Conservation (phyloP, 2,797 vertebrate genomes). For the Danio tinwini region DNA sequence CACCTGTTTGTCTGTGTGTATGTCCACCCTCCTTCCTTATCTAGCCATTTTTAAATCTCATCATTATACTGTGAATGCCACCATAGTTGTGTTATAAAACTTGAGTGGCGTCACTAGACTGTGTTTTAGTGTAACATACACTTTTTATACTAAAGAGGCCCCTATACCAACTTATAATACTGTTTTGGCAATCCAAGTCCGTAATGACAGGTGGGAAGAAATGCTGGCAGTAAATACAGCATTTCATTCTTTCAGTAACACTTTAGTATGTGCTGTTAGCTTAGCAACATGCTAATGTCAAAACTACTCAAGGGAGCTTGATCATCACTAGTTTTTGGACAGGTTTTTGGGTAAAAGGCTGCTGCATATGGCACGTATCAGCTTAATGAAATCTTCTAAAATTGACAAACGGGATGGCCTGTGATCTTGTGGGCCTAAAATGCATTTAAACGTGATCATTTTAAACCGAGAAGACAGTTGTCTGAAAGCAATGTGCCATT, state of each 20-base stretch:
- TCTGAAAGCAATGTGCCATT: not conserved
- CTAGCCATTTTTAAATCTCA: slow-evolving; percentile 7
- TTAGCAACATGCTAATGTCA: not conserved
- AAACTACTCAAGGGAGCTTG: not conserved
- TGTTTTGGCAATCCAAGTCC: not conserved
- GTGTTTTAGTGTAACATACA: not conserved
- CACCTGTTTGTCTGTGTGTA: slow-evolving; percentile 69
- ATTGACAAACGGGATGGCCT: too few species aligned
- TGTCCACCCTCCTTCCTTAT: slow-evolving; percentile 69
- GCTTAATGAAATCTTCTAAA: too few species aligned
- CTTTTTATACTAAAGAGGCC: not conserved
- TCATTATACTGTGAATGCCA: not conserved
- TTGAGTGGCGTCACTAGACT: not conserved
- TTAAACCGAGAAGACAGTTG: too few species aligned
- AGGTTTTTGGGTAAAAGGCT: too few species aligned
- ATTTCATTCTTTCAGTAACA: too few species aligned
- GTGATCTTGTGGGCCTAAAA: not conserved
- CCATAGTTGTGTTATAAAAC: slow-evolving; percentile 6
- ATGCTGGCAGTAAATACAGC: too few species aligned
- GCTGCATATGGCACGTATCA: too few species aligned
- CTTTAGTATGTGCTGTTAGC: not conserved
- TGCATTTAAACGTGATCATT: not conserved
- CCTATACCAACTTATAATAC: not conserved
- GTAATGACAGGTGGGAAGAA: too few species aligned
- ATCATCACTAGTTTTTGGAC: not conserved